phyloP scores from a whole-genome alignment of 2,113 vertebrate genomes.

The Nanorana parkeri region DNA sequence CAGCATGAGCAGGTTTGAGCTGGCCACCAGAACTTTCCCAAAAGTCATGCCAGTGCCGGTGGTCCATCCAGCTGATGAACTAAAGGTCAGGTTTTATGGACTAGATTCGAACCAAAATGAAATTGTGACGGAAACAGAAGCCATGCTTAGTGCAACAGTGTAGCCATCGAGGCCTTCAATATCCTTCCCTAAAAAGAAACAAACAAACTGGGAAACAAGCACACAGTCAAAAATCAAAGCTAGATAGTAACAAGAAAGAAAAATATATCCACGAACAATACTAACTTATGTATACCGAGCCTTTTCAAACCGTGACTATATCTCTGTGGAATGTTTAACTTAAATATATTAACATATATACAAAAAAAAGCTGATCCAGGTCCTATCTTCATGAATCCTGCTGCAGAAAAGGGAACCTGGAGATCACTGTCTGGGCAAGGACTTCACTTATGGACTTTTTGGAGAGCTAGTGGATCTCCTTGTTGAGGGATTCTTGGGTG shows the following conservation, averaged over 20 bases:
- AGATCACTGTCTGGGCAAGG: slow-evolving; percentile 3
- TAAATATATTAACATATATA: slow-evolving; percentile 44
- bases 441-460: background rate
- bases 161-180: slow-evolving; percentile 59
- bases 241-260: slow-evolving; percentile 26
- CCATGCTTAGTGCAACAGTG: slow-evolving; percentile 90
- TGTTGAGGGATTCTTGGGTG: slow-evolving; percentile 18
- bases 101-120: slow-evolving; percentile 98
- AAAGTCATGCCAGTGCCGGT: slow-evolving; percentile 89
- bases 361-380: slow-evolving; percentile 10
- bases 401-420: slow-evolving; percentile 9
- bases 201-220: slow-evolving; percentile 28
- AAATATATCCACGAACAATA: slow-evolving; percentile 30
- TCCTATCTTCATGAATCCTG: slow-evolving; percentile 16
- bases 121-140: slow-evolving; percentile 91
- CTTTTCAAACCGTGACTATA: slow-evolving; percentile 37
- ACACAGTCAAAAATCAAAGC: slow-evolving; percentile 33
- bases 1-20: slow-evolving; percentile 91
- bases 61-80: slow-evolving; percentile 90
- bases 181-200: background rate
- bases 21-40: slow-evolving; percentile 92
- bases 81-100: slow-evolving; percentile 95
- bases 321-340: slow-evolving; percentile 30
- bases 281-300: slow-evolving; percentile 43
- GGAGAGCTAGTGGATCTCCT: background rate